Base-by-base conservation (phyloP, 2,113 vertebrate species). In the Oostethus manadensis region DNA sequence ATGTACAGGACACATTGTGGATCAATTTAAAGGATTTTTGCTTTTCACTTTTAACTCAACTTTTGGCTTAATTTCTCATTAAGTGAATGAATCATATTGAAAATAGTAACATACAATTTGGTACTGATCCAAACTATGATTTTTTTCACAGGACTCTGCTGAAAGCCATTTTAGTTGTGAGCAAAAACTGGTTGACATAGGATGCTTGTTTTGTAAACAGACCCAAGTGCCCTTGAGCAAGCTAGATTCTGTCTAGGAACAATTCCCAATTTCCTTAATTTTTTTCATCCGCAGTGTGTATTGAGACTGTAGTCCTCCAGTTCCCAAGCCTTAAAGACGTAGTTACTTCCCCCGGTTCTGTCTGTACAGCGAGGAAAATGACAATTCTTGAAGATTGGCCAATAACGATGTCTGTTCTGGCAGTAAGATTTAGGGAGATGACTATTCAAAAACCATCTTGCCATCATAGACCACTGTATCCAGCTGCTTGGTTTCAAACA, bases 361-460 rank as follows among this genome's bases (percentile, higher is more conserved):
- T 62, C 43, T 57, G n/a, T 22, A 7, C 62, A 66, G 60, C 51
- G 22, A 47, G 21, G 51, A 44, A 35, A 57, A 42, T 51, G 49
- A 21, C 62, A 56, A 54, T 26, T 63, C 40, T 66, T 16, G 3
- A 49, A 66, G 50, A 56, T 54, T 55, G 46, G 50, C 33, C 68
- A 75, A 43, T 79, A 70, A 76, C 72, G 60, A 72, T 66, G 61
- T 78, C 77, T 79, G 58, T 73, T 75, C 47, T 55, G 50, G 48
- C 58, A 55, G 51, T 58, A 20, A 33, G 10, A 70, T 70, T 20
- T 35, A 43, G 13, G 38, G 17, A 67, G 55, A 62, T 58, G 35
- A 65, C 70, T 70, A 42, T n/a, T 43, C 6, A 14, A 21, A 47
- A 60, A 54, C 47, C 73, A 68, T 64, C 61, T n/a, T 74, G 67